Conservation (phyloP, 2,888 invertebrate genomes). For the Thysanoteuthis rhombus region DNA sequence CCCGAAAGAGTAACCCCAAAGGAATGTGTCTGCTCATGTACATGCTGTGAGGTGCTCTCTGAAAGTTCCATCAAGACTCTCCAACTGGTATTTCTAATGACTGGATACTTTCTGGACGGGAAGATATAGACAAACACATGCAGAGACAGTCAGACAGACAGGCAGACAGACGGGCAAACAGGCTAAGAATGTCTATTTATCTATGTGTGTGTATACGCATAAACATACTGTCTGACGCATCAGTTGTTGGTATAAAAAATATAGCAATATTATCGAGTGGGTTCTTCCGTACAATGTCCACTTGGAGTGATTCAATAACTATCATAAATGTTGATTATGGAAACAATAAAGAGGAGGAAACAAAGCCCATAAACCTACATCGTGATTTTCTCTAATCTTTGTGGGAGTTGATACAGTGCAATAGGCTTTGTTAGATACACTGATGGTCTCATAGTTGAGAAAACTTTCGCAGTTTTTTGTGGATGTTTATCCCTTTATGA, state of each 20-base stretch:
- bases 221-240: background rate
- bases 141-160: too few species aligned
- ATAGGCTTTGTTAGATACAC: background rate
- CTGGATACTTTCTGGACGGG: too few species aligned
- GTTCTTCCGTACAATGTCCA: background rate
- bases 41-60: too few species aligned
- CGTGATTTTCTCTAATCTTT: background rate
- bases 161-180: too few species aligned
- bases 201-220: background rate
- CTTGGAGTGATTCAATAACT: background rate
- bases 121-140: background rate
- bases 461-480: too few species aligned
- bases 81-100: too few species aligned
- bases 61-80: too few species aligned
- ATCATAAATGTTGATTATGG: background rate
- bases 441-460: too few species aligned
- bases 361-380: background rate
- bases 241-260: background rate
- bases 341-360: background rate
- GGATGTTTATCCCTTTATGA: too few species aligned
- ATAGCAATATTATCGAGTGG: background rate
- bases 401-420: background rate
- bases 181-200: background rate
- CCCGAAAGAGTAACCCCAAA: too few species aligned
- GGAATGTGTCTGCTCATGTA: too few species aligned